phyloP scores from a whole-genome alignment of 2,888 invertebrate species.

The Sphaeridia pumilis region DNA sequence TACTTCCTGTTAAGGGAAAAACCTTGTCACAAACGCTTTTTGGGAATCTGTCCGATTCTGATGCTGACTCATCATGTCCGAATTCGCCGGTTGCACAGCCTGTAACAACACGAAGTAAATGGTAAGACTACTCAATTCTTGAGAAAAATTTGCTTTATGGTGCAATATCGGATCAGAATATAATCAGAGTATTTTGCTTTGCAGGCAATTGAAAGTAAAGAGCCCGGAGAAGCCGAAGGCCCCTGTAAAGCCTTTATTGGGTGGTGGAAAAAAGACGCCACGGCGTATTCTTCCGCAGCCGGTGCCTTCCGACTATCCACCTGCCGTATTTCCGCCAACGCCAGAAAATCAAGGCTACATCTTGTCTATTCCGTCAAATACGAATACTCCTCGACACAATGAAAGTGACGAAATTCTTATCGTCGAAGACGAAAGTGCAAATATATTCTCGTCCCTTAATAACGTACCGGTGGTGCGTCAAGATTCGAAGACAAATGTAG shows the following conservation, averaged over 20 bases:
- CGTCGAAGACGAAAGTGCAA: not conserved
- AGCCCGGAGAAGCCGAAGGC: not conserved
- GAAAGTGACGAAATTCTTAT: not conserved
- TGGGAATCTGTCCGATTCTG: no score
- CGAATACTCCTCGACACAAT: not conserved
- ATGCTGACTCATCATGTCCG: no score
- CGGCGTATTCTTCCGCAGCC: conserved; percentile 13
- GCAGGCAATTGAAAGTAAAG: not conserved
- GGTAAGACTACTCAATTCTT: no score
- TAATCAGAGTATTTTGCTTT: not conserved
- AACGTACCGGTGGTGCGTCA: not conserved
- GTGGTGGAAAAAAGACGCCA: not conserved
- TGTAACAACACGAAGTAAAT: no score
- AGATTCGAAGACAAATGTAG: not conserved
- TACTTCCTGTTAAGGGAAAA: no score
- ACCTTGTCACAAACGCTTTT: no score
- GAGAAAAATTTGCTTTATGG: no score
- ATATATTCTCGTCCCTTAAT: not conserved
- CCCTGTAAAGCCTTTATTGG: not conserved
- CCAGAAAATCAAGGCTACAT: conserved; percentile 2
- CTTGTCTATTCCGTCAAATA: conserved; percentile 8
- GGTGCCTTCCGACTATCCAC: conserved; percentile 12
- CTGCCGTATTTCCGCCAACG: conserved; percentile 6
- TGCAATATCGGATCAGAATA: no score
- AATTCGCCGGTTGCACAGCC: no score